These are phyloP conservation scores for Heliconius hewitsoni DNA, from an alignment of 1,140 invertebrate genomes.

Conservation along the genomic window DNA sequence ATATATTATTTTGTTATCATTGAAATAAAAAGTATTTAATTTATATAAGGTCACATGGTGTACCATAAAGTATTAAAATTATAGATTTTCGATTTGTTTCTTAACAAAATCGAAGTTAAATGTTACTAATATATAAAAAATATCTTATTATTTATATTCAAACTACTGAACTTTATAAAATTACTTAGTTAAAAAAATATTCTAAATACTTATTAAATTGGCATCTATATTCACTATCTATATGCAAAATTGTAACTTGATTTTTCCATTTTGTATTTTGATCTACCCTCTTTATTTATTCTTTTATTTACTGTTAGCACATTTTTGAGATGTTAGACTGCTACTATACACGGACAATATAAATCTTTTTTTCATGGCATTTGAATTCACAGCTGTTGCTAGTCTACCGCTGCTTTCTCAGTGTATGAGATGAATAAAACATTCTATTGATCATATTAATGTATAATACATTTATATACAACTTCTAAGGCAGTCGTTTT, in stretches of 20 bases:
- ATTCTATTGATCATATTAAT: too few relatives aligned
- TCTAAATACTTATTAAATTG: neutral
- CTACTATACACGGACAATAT: too few relatives aligned
- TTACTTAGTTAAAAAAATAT: neutral
- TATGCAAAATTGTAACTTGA: neutral
- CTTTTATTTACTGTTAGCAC: too few relatives aligned
- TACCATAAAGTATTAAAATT: slow-evolving; percentile 14
- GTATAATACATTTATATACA: too few relatives aligned
- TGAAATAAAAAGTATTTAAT: neutral
- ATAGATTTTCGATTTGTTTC: neutral
- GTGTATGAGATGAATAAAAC: too few relatives aligned
- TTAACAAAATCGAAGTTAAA: neutral
- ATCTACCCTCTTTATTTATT: too few relatives aligned
- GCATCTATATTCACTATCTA: neutral
- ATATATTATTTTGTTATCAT: too few relatives aligned
- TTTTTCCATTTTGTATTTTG: neutral
- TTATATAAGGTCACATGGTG: slow-evolving; percentile 16
- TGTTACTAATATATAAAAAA: neutral
- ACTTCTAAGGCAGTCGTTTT: too few relatives aligned
- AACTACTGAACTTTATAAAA: neutral
- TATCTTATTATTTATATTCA: neutral
- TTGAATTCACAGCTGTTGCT: too few relatives aligned
- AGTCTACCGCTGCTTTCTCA: too few relatives aligned
- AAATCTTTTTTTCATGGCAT: too few relatives aligned
- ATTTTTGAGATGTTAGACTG: too few relatives aligned